A percentile compares a stretch with the other conserved stretches of the same genome.
Evolutionary conservation across 1,140 invertebrate genomes (phyloP).

Genomic region (Temnothorax longispinosus): DNA sequence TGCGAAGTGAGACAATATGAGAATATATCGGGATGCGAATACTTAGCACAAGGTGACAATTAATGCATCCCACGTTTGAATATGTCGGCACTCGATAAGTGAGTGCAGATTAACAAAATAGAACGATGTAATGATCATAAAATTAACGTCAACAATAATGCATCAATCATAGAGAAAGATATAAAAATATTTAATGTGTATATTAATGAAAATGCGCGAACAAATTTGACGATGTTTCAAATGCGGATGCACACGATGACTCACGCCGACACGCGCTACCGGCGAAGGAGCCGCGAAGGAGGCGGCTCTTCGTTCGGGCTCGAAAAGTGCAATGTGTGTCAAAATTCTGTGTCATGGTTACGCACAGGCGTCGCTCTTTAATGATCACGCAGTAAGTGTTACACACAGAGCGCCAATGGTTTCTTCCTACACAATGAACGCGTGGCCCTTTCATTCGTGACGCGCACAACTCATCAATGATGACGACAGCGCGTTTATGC

Average conservation of each 20-base stretch:
- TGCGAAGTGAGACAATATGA: background rate
- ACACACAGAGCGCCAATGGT: background rate
- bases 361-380: conserved; percentile 43
- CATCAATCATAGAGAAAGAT: background rate
- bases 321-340: conserved; percentile 52
- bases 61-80: background rate
- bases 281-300: conserved; percentile 15
- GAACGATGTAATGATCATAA: background rate
- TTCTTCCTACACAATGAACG: conserved; percentile 55
- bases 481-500: background rate
- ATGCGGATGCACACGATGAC: conserved; percentile 3
- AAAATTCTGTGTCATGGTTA: conserved; percentile 71
- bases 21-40: background rate
- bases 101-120: background rate
- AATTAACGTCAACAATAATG: background rate
- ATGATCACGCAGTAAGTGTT: conserved; percentile 56
- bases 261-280: conserved; percentile 10
- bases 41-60: background rate
- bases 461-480: background rate
- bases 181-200: background rate
- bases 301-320: conserved; percentile 41
- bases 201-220: background rate
- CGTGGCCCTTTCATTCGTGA: conserved; percentile 12
- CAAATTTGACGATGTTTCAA: background rate
- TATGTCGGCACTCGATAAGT: background rate